Conservation (phyloP, 2,113 vertebrate genomes). For the Mustela nigripes region DNA sequence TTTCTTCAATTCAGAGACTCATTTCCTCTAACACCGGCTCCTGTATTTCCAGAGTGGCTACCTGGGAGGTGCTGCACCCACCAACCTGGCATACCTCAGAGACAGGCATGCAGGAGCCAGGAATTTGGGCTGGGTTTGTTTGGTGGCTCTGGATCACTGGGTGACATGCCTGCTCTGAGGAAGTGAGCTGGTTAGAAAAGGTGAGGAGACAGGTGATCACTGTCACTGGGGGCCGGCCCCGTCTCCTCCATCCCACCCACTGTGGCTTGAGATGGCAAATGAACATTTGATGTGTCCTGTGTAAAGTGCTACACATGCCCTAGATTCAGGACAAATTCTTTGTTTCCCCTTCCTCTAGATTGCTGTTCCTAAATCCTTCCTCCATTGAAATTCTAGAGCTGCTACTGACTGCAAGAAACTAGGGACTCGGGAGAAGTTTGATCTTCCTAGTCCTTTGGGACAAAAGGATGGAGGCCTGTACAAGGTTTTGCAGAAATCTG, state of each 20-base stretch:
- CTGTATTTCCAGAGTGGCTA: neutral
- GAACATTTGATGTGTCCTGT: neutral
- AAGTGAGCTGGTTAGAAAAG: neutral
- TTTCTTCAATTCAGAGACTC: neutral
- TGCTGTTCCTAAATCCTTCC: neutral
- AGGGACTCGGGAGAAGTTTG: neutral
- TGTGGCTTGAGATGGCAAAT: neutral
- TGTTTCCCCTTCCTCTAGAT: neutral
- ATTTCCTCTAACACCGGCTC: neutral
- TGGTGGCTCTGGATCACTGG: neutral
- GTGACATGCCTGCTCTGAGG: neutral
- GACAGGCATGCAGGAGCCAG: too few relatives aligned
- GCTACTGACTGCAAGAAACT: neutral
- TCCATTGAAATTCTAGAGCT: neutral
- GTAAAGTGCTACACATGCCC: accelerated
- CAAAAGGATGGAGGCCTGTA: neutral
- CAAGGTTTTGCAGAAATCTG: neutral
- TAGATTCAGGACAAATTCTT: neutral
- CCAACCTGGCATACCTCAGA: neutral
- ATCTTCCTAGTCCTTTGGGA: neutral
- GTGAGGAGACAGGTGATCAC: neutral
- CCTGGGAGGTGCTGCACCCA: too few relatives aligned
- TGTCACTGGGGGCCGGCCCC: neutral
- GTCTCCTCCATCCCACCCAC: accelerated
- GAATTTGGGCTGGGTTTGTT: neutral